Percentiles rank a stretch among this genome's conserved stretches.
Conservation (phyloP, 2,888 invertebrate species). For the Lucinisca nassula region DNA sequence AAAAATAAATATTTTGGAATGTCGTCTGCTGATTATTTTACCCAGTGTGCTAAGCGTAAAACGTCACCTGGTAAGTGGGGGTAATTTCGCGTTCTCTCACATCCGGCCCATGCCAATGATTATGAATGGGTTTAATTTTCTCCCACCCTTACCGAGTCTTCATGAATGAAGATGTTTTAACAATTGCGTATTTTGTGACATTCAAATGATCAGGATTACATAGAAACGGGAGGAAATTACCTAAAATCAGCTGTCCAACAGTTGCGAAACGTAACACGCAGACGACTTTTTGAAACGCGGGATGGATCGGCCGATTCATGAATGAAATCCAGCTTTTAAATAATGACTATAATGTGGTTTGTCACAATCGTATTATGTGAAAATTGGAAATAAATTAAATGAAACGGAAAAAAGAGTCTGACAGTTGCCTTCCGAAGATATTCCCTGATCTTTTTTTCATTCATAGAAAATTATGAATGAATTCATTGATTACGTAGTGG, state of each 20-base stretch:
- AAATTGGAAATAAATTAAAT: background rate
- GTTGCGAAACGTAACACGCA: background rate
- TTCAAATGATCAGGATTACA: background rate
- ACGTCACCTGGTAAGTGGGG: background rate
- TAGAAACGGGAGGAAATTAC: background rate
- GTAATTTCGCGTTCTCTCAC: background rate
- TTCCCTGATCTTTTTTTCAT: background rate
- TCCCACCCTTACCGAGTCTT: background rate
- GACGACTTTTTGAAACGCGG: background rate
- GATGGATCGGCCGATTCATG: background rate
- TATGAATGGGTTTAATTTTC: constrained; percentile 4
- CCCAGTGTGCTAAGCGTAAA: background rate
- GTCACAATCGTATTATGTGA: background rate
- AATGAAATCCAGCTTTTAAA: background rate
- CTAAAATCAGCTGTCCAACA: constrained; percentile 4
- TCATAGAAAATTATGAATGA: background rate
- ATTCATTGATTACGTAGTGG: background rate
- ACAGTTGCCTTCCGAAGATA: background rate
- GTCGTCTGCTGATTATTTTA: no score
- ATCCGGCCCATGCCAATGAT: background rate
- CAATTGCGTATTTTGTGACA: background rate
- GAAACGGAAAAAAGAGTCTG: background rate
- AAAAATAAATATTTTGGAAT: no score
- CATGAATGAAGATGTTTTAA: constrained; percentile 2
- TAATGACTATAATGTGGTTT: background rate